phyloP scores from a whole-genome alignment of 2,797 vertebrate genomes.

The Harpagifer antarcticus region DNA sequence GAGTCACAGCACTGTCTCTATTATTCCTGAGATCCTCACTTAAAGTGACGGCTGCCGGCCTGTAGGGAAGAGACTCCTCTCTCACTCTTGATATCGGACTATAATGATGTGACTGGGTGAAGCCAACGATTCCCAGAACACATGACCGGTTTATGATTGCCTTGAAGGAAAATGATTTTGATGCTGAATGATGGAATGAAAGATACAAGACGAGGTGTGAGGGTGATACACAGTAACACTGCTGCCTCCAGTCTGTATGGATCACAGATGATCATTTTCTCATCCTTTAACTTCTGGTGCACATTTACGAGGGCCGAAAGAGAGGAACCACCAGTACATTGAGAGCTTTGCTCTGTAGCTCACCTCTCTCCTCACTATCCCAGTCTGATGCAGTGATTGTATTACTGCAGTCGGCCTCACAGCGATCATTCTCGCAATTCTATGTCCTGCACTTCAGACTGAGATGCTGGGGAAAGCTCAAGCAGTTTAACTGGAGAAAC shows the following conservation, averaged over 20 bases:
- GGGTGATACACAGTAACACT: neutral
- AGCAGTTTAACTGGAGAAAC: too few relatives aligned
- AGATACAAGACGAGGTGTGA: neutral
- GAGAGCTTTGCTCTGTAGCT: constrained; percentile 2
- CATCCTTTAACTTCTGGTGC: neutral
- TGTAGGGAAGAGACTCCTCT: neutral
- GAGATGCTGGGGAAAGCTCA: neutral
- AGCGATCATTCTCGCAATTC: constrained; percentile 5
- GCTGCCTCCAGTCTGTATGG: neutral
- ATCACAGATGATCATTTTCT: neutral
- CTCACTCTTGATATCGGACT: neutral
- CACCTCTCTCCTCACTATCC: neutral
- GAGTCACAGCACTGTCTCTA: neutral
- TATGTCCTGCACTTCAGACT: neutral
- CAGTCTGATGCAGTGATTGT: constrained; percentile 2
- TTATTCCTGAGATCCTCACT: neutral
- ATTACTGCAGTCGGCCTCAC: neutral
- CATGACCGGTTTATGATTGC: constrained; percentile 9
- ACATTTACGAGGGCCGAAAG: too few relatives aligned
- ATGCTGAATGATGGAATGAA: constrained; percentile 4
- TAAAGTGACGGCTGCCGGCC: constrained; percentile 1
- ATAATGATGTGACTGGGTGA: constrained; percentile 7
- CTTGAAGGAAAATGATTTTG: constrained; percentile 14
- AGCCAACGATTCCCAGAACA: constrained; percentile 15
- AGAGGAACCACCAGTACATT: constrained; percentile 8